These are phyloP conservation scores for Leptobrachium ailaonicum DNA, from an alignment of 2,113 vertebrate species.

Conservation along the genomic window DNA sequence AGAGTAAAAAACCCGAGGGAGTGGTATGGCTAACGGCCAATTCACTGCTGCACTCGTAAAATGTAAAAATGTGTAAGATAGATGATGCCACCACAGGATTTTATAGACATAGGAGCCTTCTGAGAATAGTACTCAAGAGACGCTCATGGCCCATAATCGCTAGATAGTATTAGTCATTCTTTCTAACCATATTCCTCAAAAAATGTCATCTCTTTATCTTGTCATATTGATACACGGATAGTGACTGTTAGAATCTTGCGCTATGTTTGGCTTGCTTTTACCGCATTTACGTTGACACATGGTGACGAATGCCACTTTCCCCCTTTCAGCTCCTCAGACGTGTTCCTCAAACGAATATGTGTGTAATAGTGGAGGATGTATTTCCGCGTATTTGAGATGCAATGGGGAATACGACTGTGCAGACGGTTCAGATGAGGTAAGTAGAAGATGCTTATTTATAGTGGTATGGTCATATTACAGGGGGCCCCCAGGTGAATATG, in stretches of 20 bases:
- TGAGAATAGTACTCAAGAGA: background rate
- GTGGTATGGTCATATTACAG: too few relatives aligned
- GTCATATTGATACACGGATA: background rate
- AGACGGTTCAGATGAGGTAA: constrained; percentile 95
- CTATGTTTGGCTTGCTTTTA: background rate
- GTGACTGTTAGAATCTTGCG: background rate
- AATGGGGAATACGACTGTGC: constrained; percentile 91
- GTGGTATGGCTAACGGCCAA: background rate
- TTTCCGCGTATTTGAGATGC: constrained; percentile 86
- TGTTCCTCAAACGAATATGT: constrained; percentile 93
- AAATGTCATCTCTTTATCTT: background rate
- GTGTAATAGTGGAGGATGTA: constrained; percentile 86
- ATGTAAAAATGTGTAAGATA: background rate
- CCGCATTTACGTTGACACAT: background rate
- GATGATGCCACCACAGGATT: background rate
- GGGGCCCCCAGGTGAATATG: too few relatives aligned
- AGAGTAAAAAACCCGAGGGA: background rate
- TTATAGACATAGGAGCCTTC: background rate
- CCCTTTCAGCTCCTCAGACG: constrained; percentile 76
- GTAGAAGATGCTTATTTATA: background rate
- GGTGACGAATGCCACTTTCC: background rate
- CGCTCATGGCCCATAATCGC: background rate
- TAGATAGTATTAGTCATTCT: background rate
- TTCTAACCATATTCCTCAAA: background rate
- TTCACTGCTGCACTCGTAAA: background rate